Conservation (phyloP, 2,797 vertebrate genomes). For the Coregonus ussuriensis region DNA sequence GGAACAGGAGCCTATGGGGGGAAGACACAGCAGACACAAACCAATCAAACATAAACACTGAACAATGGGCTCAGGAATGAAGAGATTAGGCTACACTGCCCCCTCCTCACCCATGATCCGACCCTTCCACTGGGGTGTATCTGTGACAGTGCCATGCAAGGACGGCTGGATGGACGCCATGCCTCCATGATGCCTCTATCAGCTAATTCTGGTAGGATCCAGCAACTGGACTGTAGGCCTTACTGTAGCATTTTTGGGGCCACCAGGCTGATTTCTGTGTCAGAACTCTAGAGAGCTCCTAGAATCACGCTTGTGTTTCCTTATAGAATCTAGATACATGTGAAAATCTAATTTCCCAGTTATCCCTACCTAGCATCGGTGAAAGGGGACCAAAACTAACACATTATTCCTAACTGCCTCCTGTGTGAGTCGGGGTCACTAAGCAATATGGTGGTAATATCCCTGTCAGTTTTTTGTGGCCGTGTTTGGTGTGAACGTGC, state of each 20-base stretch:
- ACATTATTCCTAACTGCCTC: background rate
- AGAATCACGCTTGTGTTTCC: background rate
- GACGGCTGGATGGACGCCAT: background rate
- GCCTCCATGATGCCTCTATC: background rate
- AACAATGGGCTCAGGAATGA: slow-evolving; percentile 55
- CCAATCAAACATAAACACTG: slow-evolving; percentile 65
- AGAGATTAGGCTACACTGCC: slow-evolving; percentile 28
- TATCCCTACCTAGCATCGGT: background rate
- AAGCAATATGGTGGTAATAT: slow-evolving; percentile 31
- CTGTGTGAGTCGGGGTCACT: slow-evolving; percentile 43
- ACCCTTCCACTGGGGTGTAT: slow-evolving; percentile 22
- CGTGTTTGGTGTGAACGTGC: slow-evolving; percentile 68
- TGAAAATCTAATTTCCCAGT: background rate
- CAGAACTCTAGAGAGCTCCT: background rate
- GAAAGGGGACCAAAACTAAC: background rate
- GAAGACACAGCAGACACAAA: slow-evolving; percentile 61
- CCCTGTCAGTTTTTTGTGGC: slow-evolving; percentile 27
- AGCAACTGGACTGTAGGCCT: background rate
- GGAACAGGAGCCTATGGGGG: slow-evolving; percentile 49
- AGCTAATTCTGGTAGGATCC: background rate
- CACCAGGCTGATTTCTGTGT: background rate
- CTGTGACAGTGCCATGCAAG: slow-evolving; percentile 8
- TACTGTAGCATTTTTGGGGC: background rate
- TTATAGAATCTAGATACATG: background rate
- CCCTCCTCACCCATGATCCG: slow-evolving; percentile 21